phyloP scores from a whole-genome alignment of 2,888 invertebrate genomes.

The Andrena minutula region DNA sequence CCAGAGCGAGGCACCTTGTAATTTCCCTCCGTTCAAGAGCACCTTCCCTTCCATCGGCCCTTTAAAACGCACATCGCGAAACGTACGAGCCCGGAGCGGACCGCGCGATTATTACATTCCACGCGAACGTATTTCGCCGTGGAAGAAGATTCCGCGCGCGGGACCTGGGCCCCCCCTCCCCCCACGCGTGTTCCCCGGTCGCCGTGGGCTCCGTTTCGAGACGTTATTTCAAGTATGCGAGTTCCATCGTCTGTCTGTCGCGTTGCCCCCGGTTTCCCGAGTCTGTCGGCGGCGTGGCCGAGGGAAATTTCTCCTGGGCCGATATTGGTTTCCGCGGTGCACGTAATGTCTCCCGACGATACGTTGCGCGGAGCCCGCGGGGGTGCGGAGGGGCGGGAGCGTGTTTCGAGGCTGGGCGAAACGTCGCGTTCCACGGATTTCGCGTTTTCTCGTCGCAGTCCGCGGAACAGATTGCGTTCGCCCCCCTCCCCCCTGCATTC shows the following conservation, averaged over 20 bases:
- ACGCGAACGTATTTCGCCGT: neutral
- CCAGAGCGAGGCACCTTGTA: neutral
- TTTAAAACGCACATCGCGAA: neutral
- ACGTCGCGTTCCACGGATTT: constrained; percentile 65
- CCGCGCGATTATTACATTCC: constrained; percentile 45
- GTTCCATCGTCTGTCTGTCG: constrained; percentile 1
- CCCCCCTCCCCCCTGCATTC: constrained; percentile 44
- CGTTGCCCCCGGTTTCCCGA: neutral
- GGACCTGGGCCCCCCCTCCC: neutral
- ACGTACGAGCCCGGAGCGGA: neutral
- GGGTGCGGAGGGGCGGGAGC: constrained; percentile 12
- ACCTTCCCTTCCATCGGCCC: no score
- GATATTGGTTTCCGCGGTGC: constrained; percentile 74
- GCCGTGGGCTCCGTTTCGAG: constrained; percentile 27
- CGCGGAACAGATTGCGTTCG: constrained; percentile 71
- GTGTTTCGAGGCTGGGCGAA: constrained; percentile 46
- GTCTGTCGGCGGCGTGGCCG: constrained; percentile 14
- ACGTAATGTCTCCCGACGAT: constrained; percentile 70
- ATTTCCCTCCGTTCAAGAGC: no score
- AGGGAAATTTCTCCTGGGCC: constrained; percentile 67
- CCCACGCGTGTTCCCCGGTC: constrained; percentile 21
- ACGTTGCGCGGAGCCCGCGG: constrained; percentile 32
- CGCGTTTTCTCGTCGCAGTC: constrained; percentile 61
- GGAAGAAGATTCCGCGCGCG: neutral
- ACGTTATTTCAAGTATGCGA: constrained; percentile 66